phyloP scores from a whole-genome alignment of 1,140 invertebrate genomes.

The Tetramorium simillimum region DNA sequence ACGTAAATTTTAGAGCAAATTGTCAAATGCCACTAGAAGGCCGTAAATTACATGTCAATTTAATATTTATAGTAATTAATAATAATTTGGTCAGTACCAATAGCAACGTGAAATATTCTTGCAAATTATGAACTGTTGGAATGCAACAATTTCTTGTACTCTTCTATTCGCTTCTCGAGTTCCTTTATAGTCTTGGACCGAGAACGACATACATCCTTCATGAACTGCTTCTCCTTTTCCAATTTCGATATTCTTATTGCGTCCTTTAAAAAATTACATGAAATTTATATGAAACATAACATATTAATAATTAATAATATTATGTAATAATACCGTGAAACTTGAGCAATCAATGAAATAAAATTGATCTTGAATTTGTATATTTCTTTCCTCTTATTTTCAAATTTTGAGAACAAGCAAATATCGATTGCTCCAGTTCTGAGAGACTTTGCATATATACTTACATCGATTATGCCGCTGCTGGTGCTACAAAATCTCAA shows the following conservation, averaged over 20 bases:
- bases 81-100: not conserved
- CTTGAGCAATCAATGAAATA: not conserved
- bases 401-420: not conserved
- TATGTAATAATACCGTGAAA: not conserved
- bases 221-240: slow-evolving; percentile 73
- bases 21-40: not conserved
- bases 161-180: slow-evolving; percentile 67
- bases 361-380: not conserved
- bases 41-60: not conserved
- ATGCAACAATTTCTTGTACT: slow-evolving; percentile 7
- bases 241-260: slow-evolving; percentile 71
- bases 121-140: not conserved
- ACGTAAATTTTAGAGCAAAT: not conserved
- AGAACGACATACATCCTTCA: slow-evolving; percentile 75
- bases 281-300: not conserved
- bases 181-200: slow-evolving; percentile 71
- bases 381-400: not conserved
- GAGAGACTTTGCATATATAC: slow-evolving; percentile 33
- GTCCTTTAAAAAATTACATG: slow-evolving; percentile 64
- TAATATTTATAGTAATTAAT: not conserved
- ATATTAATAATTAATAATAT: not conserved
- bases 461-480: slow-evolving; percentile 78
- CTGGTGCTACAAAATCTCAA: slow-evolving; percentile 66
- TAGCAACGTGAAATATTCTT: not conserved
- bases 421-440: not conserved